Conservation (phyloP, 2,113 vertebrate genomes). For the Collichthys lucidus region DNA sequence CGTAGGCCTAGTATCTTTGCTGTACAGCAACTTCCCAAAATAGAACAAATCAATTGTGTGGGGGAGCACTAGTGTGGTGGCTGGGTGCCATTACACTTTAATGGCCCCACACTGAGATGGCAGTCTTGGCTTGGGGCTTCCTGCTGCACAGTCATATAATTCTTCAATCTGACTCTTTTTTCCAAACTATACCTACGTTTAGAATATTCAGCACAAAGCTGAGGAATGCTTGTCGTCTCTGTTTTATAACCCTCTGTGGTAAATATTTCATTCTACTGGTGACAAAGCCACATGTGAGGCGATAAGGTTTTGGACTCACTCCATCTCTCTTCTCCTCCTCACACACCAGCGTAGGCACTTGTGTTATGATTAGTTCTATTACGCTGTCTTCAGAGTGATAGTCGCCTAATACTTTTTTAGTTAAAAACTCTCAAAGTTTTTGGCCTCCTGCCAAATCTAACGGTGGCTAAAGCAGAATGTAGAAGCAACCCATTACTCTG, state of each 20-base stretch:
- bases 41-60: constrained; percentile 61
- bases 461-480: constrained; percentile 18
- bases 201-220: constrained; percentile 4
- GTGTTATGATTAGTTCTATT: not conserved
- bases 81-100: constrained; percentile 61
- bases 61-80: constrained; percentile 41
- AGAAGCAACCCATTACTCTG: constrained; percentile 1
- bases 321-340: not conserved
- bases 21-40: constrained; percentile 44
- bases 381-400: not conserved
- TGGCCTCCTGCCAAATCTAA: constrained; percentile 20
- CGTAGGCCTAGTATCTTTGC: constrained; percentile 8
- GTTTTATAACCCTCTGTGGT: not conserved
- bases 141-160: constrained; percentile 20
- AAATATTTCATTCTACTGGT: not conserved
- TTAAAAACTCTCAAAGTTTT: constrained; percentile 20
- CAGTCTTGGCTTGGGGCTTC: constrained; percentile 39
- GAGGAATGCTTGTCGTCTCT: not conserved
- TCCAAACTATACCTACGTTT: not conserved
- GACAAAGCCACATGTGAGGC: not conserved
- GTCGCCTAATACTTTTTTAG: not conserved
- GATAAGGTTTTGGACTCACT: not conserved
- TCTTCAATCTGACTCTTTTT: constrained; percentile 16
- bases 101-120: constrained; percentile 54
- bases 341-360: not conserved